Conservation (phyloP, 1,140 invertebrate species). For the Diabrotica virgifera region DNA sequence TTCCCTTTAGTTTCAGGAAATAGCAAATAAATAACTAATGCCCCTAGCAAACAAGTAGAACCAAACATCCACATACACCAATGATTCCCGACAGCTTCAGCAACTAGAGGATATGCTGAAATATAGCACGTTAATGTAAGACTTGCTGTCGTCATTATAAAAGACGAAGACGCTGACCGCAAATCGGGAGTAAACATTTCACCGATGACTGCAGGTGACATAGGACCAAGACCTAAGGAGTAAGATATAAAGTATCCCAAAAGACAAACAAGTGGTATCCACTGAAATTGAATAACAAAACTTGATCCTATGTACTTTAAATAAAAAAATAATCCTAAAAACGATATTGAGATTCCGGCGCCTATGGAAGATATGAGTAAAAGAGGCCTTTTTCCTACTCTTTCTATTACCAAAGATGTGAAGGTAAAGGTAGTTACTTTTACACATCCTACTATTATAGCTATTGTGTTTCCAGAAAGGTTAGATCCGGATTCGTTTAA, state of each 20-base stretch:
- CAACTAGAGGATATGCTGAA: not conserved
- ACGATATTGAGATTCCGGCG: constrained; percentile 27
- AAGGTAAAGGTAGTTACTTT: not conserved
- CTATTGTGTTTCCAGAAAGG: constrained; percentile 1
- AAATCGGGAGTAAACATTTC: constrained; percentile 78
- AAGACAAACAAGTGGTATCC: constrained; percentile 65
- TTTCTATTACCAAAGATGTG: constrained; percentile 7
- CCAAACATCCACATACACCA: constrained; percentile 4
- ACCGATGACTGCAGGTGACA: constrained; percentile 82
- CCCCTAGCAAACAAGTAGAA: not conserved
- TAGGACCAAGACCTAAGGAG: constrained; percentile 73
- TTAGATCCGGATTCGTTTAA: not conserved
- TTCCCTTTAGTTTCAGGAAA: constrained; percentile 14
- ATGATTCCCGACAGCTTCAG: constrained; percentile 4
- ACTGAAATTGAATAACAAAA: constrained; percentile 53
- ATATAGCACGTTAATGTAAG: not conserved
- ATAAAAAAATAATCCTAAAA: constrained; percentile 65
- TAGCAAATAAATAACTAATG: not conserved
- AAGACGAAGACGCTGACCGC: constrained; percentile 69
- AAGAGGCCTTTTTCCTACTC: constrained; percentile 5
- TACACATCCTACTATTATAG: constrained; percentile 7
- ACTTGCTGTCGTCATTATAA: constrained; percentile 49
- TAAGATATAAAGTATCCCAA: constrained; percentile 67
- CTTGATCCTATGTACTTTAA: constrained; percentile 49
- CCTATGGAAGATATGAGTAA: constrained; percentile 7